Conservation (phyloP, 2,797 vertebrate genomes). For the Falco novaeseelandiae region DNA sequence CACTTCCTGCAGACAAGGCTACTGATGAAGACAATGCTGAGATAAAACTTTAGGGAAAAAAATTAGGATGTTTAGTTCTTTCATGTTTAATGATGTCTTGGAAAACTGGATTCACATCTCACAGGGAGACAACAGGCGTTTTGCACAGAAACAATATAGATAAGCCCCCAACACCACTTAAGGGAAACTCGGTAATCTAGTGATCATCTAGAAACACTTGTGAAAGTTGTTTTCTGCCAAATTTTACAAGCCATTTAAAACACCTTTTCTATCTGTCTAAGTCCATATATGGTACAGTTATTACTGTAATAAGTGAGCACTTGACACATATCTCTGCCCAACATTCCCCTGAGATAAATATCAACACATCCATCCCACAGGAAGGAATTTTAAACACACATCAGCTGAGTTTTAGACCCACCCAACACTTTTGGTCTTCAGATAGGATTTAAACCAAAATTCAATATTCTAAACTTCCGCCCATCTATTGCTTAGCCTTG, state of each 20-base stretch:
- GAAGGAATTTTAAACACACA: neutral
- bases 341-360: neutral
- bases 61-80: neutral
- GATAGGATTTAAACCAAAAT: neutral
- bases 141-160: neutral
- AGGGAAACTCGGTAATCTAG: neutral
- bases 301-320: neutral
- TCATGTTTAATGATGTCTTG: slow-evolving; percentile 11
- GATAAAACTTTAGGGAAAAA: neutral
- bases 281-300: neutral
- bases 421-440: neutral
- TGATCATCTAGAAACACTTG: neutral
- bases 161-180: neutral
- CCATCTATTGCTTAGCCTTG: neutral
- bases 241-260: neutral
- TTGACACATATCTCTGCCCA: neutral
- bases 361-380: neutral
- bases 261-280: neutral
- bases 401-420: neutral
- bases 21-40: slow-evolving; percentile 35
- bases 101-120: slow-evolving; percentile 10
- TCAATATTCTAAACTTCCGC: neutral
- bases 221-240: neutral
- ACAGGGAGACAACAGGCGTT: neutral
- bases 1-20: slow-evolving; percentile 58